phyloP scores from a whole-genome alignment of 2,797 vertebrate species.

The Harpagifer antarcticus region DNA sequence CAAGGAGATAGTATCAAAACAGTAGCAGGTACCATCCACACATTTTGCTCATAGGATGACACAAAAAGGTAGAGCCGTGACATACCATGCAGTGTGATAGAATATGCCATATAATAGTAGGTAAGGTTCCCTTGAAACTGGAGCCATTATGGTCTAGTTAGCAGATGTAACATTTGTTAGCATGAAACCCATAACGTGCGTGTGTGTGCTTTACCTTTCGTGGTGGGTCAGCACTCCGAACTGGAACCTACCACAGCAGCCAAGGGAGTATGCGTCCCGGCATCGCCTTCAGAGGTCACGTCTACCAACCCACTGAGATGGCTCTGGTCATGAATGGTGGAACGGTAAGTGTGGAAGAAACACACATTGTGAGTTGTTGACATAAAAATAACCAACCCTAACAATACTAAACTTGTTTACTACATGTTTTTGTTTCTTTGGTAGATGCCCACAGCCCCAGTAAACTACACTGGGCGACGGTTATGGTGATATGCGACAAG shows the following conservation, averaged over 20 bases:
- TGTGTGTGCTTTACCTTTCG: slow-evolving; percentile 12
- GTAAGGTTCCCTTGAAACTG: not conserved
- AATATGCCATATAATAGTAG: no score
- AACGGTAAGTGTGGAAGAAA: slow-evolving; percentile 86
- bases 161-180: not conserved
- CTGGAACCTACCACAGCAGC: slow-evolving; percentile 91
- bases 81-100: no score
- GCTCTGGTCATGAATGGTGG: slow-evolving; percentile 98
- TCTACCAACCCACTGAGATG: slow-evolving; percentile 99
- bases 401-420: not conserved
- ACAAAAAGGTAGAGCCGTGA: no score
- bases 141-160: not conserved
- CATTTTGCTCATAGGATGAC: no score
- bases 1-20: no score
- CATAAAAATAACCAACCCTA: not conserved
- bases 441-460: slow-evolving; percentile 96
- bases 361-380: not conserved
- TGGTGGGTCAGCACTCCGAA: slow-evolving; percentile 86
- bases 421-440: slow-evolving; percentile 12
- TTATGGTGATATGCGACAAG: slow-evolving; percentile 86
- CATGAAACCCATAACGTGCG: slow-evolving; percentile 2
- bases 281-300: slow-evolving; percentile 95
- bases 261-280: slow-evolving; percentile 88
- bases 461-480: slow-evolving; percentile 96
- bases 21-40: no score